Conservation (phyloP, 2,888 invertebrate genomes). For the Dichetophora obliterata region DNA sequence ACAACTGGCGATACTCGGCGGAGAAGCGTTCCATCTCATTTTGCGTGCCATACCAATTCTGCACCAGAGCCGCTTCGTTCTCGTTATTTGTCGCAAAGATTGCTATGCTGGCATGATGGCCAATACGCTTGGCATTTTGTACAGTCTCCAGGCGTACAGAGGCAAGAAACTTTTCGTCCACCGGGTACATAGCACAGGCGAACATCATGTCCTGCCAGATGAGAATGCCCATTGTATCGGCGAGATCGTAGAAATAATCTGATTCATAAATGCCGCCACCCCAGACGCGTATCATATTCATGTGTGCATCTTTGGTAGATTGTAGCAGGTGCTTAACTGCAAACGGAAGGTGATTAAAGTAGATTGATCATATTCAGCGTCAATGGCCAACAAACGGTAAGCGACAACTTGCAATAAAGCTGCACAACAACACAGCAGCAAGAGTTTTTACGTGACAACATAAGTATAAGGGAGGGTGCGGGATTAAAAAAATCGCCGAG, state of each 20-base stretch:
- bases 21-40: constrained; percentile 73
- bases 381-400: too few species aligned
- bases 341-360: not conserved
- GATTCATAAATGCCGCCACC: constrained; percentile 97
- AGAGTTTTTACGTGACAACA: too few species aligned
- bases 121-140: constrained; percentile 85
- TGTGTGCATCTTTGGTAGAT: constrained; percentile 82
- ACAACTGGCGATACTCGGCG: constrained; percentile 85
- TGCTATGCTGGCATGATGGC: constrained; percentile 88
- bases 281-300: constrained; percentile 98
- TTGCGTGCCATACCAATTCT: constrained; percentile 81
- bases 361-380: not conserved
- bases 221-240: constrained; percentile 90
- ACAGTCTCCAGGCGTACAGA: constrained; percentile 82
- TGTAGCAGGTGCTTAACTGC: constrained; percentile 75
- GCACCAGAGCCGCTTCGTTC: constrained; percentile 89
- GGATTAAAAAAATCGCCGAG: too few species aligned
- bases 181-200: constrained; percentile 95
- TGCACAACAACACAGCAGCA: too few species aligned
- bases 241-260: constrained; percentile 87
- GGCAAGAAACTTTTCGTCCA: constrained; percentile 77
- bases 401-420: too few species aligned
- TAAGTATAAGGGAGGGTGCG: too few species aligned
- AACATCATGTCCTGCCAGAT: constrained; percentile 99
- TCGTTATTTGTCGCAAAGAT: constrained; percentile 98